phyloP scores from a whole-genome alignment of 92 coral and sea anemone genomes.

The Parazoanthus atlanticus region DNA sequence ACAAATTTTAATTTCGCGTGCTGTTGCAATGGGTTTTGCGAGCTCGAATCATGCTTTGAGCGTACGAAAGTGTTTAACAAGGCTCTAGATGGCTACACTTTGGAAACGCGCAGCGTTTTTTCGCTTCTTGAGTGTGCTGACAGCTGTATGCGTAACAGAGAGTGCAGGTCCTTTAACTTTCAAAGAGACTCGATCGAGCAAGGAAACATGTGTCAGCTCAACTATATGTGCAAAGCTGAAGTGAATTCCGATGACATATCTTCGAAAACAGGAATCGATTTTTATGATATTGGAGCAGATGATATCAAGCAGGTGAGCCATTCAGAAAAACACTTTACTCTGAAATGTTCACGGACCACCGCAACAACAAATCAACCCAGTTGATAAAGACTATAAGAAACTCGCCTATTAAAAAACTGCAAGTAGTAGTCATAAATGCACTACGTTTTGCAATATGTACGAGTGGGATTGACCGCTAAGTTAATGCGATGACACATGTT shows the following conservation, averaged over 20 bases:
- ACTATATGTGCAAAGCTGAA: not conserved
- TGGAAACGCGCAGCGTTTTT: not conserved
- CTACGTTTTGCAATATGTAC: no score
- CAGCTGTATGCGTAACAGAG: constrained; percentile 48
- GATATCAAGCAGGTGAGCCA: constrained; percentile 48
- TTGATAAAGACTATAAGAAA: no score
- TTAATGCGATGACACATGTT: not conserved
- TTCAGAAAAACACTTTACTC: not conserved
- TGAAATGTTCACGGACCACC: not conserved
- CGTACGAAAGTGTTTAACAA: not conserved
- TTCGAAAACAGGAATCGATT: constrained; percentile 9
- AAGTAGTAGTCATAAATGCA: no score
- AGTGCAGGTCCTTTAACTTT: constrained; percentile 53
- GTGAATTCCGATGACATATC: not conserved
- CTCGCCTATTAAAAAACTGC: no score
- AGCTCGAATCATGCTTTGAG: not conserved
- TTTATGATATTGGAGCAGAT: constrained; percentile 46
- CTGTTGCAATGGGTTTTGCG: not conserved
- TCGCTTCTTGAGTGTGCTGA: constrained; percentile 56
- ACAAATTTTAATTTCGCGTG: not conserved
- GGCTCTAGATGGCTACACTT: not conserved
- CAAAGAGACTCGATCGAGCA: not conserved
- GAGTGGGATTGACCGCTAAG: no score
- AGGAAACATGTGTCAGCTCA: constrained; percentile 23
- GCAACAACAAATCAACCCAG: not conserved